Evolutionary conservation across 2,888 invertebrate species (phyloP), one percentile per base, ranked within the genome.

Genomic region (Noctua janthe): DNA sequence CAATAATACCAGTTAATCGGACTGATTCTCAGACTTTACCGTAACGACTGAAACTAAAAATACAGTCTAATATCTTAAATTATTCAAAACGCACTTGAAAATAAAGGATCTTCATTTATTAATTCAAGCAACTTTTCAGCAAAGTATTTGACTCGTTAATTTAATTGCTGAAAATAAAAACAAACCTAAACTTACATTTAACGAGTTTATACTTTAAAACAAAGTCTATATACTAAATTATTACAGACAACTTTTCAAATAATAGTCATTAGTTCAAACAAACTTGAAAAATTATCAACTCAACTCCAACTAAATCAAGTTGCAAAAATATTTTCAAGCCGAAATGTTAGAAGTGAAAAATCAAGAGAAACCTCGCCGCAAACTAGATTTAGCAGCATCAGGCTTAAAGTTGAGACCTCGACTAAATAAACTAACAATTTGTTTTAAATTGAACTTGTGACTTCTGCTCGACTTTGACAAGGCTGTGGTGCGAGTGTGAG

Each of bases 351-450:
- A 74, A 83, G 62, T 76, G 80, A 84, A 86, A 87, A 88, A 87
- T 88, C 81, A 84, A 76, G 80, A 56, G 71, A 64, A 81, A 80
- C 74, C 54, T 71, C 72, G 56, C 54, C 75, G 49, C 81, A 75
- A 88, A 87, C 86, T 81, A 39, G 73, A 82, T 86, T 84, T 83
- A 71, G 29, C 76, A 81, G 78, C 71, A 6, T 10, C 75, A 71
- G 56, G 80, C 54, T 85, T 5, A 29, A 81, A 86, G 83, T 85
- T 87, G 72, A 80, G 78, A 76, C 74, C 83, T 81, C 71, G 54
- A 71, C 85, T 83, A 89, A 88, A 89, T 88, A 90, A 82, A 90
- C 88, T 81, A 83, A 87, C 86, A 90, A 89, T 89, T 89, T 90
- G 89, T 81, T 80, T 84, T 82, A 85, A 87, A 89, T 89, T 90